Conservation (phyloP, 2,888 invertebrate species). For the Sminthurides aquaticus region DNA sequence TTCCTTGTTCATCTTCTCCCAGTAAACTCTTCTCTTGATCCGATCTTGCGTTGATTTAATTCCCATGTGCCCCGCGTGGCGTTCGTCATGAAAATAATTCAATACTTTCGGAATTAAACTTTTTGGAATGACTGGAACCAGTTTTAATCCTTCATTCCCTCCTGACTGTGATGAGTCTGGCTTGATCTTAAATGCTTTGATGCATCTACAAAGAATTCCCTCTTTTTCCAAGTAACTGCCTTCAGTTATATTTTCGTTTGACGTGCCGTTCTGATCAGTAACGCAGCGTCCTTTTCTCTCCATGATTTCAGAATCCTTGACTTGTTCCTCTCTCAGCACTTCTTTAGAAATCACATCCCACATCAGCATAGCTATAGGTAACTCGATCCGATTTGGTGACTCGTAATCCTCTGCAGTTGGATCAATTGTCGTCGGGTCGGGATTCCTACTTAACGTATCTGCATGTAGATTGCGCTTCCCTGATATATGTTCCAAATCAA, state of each 20-base stretch:
- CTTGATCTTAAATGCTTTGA: constrained; percentile 12
- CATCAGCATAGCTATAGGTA: not conserved
- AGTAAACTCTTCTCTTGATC: constrained; percentile 25
- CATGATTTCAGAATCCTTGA: not conserved
- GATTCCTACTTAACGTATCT: not conserved
- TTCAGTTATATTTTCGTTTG: no score
- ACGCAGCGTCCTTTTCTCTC: not conserved
- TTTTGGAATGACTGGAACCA: constrained; percentile 27
- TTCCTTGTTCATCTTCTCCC: no score
- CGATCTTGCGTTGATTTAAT: constrained; percentile 25
- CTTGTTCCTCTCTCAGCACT: not conserved
- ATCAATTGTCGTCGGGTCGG: no score
- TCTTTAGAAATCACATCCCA: not conserved
- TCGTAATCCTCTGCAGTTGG: no score
- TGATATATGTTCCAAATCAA: not conserved
- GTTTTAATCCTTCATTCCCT: no score
- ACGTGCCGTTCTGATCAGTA: not conserved
- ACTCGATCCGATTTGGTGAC: not conserved
- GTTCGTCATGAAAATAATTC: constrained; percentile 28
- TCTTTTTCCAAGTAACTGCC: constrained; percentile 2
- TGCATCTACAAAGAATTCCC: not conserved
- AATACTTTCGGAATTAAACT: constrained; percentile 19
- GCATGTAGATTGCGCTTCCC: constrained; percentile 4
- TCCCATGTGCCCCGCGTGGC: constrained; percentile 31
- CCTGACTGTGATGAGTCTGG: no score